Evolutionary conservation across 1,140 invertebrate species (phyloP).

Genomic region (Sipha flava): DNA sequence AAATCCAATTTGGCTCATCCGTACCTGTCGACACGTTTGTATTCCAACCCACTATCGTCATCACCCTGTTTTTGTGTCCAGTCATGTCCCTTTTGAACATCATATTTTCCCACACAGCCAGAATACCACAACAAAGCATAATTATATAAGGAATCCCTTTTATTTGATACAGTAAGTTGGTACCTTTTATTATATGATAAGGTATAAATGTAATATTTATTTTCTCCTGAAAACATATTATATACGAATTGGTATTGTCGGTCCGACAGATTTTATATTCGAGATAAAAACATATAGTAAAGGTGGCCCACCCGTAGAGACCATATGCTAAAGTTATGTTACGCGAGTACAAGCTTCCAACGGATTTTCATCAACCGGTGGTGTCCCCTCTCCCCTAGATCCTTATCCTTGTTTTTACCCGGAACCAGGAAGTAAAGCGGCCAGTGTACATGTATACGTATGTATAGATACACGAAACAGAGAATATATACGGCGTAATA

Average conservation of each 20-base stretch:
- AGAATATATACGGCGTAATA: background rate
- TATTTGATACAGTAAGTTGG: background rate
- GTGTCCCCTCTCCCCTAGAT: background rate
- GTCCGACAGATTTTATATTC: background rate
- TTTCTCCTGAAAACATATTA: background rate
- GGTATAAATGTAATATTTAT: background rate
- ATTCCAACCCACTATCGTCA: background rate
- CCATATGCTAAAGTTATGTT: background rate
- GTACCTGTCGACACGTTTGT: background rate
- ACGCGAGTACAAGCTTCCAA: background rate
- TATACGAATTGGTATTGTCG: background rate
- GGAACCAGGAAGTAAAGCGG: background rate
- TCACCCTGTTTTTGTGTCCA: background rate
- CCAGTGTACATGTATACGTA: background rate
- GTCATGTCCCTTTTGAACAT: background rate
- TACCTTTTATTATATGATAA: background rate
- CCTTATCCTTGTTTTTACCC: conserved; percentile 1
- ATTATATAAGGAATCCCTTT: background rate
- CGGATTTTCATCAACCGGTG: background rate
- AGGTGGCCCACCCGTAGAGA: background rate
- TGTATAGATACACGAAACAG: background rate
- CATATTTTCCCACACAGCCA: background rate
- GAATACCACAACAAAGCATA: background rate
- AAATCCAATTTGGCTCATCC: background rate
- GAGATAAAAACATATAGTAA: background rate